Evolutionary conservation across 2,888 invertebrate species (phyloP), one percentile per base, ranked within the genome.

Genomic region (Tanypteryx hageni): DNA sequence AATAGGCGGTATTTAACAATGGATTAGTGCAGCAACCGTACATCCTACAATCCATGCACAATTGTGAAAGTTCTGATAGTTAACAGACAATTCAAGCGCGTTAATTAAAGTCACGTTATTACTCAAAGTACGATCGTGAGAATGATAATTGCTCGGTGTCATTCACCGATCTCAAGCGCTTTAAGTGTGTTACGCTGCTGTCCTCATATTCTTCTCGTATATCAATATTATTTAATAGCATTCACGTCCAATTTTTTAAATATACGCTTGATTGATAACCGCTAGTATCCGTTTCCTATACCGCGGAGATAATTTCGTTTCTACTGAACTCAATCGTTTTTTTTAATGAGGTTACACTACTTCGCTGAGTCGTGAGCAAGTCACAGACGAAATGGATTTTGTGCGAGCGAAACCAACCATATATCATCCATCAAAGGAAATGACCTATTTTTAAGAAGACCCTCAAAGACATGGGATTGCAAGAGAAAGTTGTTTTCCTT

Each of bases 391-490:
- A 76, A 76, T 27, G 4, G 76, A 76, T 76, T 76, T 76, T 10
- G 76, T 27, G 76, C 22, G 76, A 27, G 27, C 22, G 22, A 18
- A 76, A 27, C 27, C 22, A 27, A 27, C 44, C 44, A 27, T 4
- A 76, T 76, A 76, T 76, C 76, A 76, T 27, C 22, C 22, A 76
- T 76, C 22, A 27, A 76, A 76, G 27, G 76, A 76, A n/a, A 68
- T 76, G 76, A 76, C 76, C 76, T 27, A 22, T 76, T 76, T 76
- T 76, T 27, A 5, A 44, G 22, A 27, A 76, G 76, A 76, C 22
- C 27, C 76, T 76, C 76, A 13, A 27, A 76, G 76, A 76, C 27
- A 22, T 22, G 76, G 5, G 44, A 44, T 44, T 44, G 1, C 44
- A 76, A 76, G 76, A 27, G 76, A 76, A 76, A 76, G 76, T 76